Conservation (phyloP, 2,113 vertebrate species). For the Promerops cafer region DNA sequence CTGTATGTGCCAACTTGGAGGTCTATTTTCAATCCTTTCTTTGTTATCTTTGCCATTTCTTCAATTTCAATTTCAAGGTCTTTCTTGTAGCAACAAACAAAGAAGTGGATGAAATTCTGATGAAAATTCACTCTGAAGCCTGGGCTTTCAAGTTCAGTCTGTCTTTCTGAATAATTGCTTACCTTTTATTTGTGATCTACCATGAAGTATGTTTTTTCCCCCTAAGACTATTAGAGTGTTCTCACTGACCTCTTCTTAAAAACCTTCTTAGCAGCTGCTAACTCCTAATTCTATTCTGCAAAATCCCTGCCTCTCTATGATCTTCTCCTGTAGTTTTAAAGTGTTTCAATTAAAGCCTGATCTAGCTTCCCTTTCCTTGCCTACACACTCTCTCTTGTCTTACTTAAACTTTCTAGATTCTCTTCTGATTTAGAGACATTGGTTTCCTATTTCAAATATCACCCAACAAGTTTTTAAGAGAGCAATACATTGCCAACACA, state of each 20-base stretch:
- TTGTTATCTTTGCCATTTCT: not conserved
- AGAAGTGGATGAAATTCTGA: not conserved
- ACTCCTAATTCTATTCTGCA: not conserved
- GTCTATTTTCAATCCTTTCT: not conserved
- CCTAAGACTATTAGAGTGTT: not conserved
- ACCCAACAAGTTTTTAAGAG: not conserved
- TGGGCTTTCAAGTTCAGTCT: not conserved
- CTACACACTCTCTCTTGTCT: not conserved
- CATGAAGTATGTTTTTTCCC: not conserved
- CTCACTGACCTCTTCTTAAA: not conserved
- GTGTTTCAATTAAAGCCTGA: not conserved
- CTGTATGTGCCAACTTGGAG: not conserved
- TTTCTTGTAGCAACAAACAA: not conserved
- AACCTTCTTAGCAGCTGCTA: not conserved
- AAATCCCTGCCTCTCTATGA: not conserved
- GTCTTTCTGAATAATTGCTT: not conserved
- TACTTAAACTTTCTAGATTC: not conserved
- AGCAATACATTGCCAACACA: not conserved
- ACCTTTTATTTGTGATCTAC: not conserved
- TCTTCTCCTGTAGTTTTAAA: not conserved
- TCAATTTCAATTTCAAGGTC: not conserved
- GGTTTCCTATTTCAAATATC: not conserved
- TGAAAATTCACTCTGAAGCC: not conserved
- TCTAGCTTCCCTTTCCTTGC: not conserved
- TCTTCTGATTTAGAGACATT: not conserved